These are phyloP conservation scores for Ophion obscuratus DNA, from an alignment of 2,888 invertebrate species.

Conservation along the genomic window DNA sequence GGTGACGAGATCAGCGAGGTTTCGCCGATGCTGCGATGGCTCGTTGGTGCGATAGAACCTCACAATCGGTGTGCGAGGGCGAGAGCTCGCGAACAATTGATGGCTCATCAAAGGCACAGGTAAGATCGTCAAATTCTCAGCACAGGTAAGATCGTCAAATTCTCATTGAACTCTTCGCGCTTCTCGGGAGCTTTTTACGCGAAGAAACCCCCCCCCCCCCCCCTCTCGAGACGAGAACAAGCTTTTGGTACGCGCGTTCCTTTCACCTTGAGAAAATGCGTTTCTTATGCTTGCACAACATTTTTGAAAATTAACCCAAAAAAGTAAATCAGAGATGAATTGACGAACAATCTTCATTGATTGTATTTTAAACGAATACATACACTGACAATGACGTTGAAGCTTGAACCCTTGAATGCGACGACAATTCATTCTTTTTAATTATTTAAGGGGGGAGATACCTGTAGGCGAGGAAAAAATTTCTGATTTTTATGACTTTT, in stretches of 20 bases:
- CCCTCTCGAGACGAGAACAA: slow-evolving; percentile 44
- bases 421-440: too few species aligned
- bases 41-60: slow-evolving; percentile 73
- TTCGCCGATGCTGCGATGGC: slow-evolving; percentile 75
- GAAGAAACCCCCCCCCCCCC: slow-evolving; percentile 59
- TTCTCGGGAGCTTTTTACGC: neutral
- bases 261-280: neutral
- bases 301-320: neutral
- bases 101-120: slow-evolving; percentile 67
- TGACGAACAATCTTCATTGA: neutral
- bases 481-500: too few species aligned
- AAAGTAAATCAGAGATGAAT: neutral
- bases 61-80: slow-evolving; percentile 74
- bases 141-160: slow-evolving; percentile 66
- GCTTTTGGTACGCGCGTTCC: neutral
- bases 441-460: too few species aligned
- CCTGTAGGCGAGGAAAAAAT: too few species aligned
- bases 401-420: too few species aligned
- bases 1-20: slow-evolving; percentile 58
- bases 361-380: neutral
- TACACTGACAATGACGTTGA: neutral
- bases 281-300: too few species aligned
- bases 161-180: neutral
- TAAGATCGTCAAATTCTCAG: slow-evolving; percentile 58
- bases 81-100: slow-evolving; percentile 64